phyloP scores from a whole-genome alignment of 2,888 invertebrate genomes.

The Apocheima hispidaria region DNA sequence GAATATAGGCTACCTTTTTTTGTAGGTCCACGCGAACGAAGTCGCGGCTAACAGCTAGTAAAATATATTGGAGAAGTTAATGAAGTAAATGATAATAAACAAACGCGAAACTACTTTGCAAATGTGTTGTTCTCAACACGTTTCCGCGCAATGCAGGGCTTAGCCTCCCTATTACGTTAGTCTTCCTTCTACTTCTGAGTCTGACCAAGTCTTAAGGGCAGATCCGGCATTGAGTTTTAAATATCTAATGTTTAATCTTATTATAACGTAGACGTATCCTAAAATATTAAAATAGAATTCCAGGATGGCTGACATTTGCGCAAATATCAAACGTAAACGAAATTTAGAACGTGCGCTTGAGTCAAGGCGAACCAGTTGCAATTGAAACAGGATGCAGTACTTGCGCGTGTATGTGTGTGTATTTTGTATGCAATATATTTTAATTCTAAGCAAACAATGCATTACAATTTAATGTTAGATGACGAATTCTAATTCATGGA shows the following conservation, averaged over 20 bases:
- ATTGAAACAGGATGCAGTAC: conserved; percentile 23
- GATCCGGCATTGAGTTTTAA: no score
- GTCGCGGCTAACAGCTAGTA: no score
- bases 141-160: no score
- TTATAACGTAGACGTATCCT: background rate
- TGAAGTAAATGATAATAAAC: background rate
- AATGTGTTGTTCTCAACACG: no score
- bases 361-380: conserved; percentile 19
- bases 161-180: no score
- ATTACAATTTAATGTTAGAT: background rate
- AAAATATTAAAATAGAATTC: conserved; percentile 5
- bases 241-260: background rate
- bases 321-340: conserved; percentile 14
- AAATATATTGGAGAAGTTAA: conserved; percentile 8
- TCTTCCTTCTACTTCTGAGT: no score
- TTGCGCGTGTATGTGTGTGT: conserved; percentile 2
- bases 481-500: no score
- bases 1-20: no score
- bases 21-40: no score
- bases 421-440: conserved; percentile 16
- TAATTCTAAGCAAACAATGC: conserved; percentile 1
- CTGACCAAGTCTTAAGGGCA: no score
- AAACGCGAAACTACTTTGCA: no score
- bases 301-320: conserved; percentile 16
- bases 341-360: conserved; percentile 19